Base-by-base conservation (phyloP, 2,888 invertebrate genomes). In the Arrhopalites spinosus region DNA sequence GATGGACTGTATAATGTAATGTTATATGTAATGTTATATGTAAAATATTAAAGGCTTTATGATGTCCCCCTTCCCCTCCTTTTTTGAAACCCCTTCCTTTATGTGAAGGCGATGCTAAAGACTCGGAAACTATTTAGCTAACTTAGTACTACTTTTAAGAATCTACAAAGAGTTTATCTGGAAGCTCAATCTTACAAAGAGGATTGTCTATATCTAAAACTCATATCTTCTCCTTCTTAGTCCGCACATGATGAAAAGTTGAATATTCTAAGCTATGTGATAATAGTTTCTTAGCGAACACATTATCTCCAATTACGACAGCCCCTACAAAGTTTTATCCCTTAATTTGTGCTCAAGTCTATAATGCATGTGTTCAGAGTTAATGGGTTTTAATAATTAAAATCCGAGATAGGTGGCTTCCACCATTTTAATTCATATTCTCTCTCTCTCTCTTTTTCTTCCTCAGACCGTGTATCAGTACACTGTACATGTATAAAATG, bases 271-370 rank as follows among this genome's bases (percentile, higher is more conserved):
- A 80, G 79, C 75, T 76, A 76, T 74, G 76, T 73, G 63, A 75
- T 77, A 63, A 74, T 73, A 77, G 68, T 66, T 73, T 59, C 75
- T 78, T 79, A 78, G 79, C 77, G 70, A 77, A 72, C 75, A 66
- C 79, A 81, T 81, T 76, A 81, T 80, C 81, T 73, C 71, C 71
- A 76, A 80, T 81, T 78, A 80, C 74, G 63, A 61, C 69, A 56
- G 66, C 78, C 29, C 68, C 23, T 68, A 47, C 45, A 72, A 72
- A 72, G 71, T 72, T 72, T 23, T 20, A n/a, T n/a, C n/a, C 61
- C 36, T 43, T 72, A 72, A 72, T 72, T 61, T 72, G 30, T 61
- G 23, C 71, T 25, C 68, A 45, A n/a, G 25, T 66, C n/a, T 66
- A 61, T 15, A 43, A 36, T 59, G 59, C 27, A 36, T 50, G 36